phyloP scores from a whole-genome alignment of 2,113 vertebrate species.

The Galemys pyrenaicus region DNA sequence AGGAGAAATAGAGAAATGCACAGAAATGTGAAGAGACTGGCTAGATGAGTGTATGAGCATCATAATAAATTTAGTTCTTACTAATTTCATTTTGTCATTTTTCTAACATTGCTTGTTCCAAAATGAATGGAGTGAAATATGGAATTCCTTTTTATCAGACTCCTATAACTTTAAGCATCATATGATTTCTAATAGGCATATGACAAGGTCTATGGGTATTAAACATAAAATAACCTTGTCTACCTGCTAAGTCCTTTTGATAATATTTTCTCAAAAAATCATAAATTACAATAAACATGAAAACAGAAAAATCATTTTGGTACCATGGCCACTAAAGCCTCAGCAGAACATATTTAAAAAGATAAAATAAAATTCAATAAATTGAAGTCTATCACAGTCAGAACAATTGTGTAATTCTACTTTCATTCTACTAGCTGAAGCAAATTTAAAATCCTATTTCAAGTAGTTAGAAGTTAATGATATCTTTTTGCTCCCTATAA shows the following conservation, averaged over 20 bases:
- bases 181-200: not conserved
- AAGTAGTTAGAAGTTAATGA: conserved; percentile 74
- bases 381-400: not conserved
- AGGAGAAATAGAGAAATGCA: not conserved
- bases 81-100: not conserved
- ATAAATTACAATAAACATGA: not conserved
- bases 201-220: not conserved
- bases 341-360: not conserved
- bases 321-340: not conserved
- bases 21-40: not conserved
- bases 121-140: not conserved
- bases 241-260: not conserved
- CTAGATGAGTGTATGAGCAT: not conserved
- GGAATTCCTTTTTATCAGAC: not conserved
- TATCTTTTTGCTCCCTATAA: conserved; percentile 69
- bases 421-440: conserved; percentile 51
- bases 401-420: conserved; percentile 43
- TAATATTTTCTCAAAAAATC: not conserved
- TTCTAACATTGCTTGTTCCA: not conserved
- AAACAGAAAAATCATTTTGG: conserved; percentile 5
- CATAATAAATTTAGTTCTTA: conserved; percentile 13
- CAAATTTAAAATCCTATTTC: conserved; percentile 71
- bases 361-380: conserved; percentile 52
- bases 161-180: not conserved
- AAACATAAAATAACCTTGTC: not conserved